phyloP scores from a whole-genome alignment of 2,113 vertebrate genomes.

The Calypte anna region DNA sequence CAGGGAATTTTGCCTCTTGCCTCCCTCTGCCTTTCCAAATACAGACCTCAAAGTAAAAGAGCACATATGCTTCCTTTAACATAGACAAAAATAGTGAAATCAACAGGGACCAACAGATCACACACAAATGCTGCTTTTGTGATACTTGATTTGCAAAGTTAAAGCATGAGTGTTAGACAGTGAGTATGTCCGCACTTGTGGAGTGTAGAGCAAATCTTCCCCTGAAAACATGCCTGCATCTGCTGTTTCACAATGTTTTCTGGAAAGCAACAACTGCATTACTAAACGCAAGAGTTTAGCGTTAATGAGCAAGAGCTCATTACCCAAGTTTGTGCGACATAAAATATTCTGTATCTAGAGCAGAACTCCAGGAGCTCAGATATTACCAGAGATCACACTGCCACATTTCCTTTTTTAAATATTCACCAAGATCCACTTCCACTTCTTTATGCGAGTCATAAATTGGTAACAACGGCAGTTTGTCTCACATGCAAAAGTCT shows the following conservation, averaged over 20 bases:
- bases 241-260: neutral
- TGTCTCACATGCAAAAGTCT: neutral
- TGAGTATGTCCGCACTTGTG: neutral
- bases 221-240: neutral
- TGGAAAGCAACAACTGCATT: neutral
- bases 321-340: neutral
- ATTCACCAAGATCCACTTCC: neutral
- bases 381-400: neutral
- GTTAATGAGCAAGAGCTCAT: neutral
- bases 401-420: neutral
- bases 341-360: neutral
- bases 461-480: neutral
- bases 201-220: neutral
- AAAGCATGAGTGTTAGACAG: neutral
- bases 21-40: neutral
- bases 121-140: neutral
- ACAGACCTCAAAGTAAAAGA: neutral
- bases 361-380: neutral
- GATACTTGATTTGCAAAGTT: neutral
- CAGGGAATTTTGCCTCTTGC: neutral
- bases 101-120: neutral
- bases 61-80: neutral
- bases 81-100: neutral
- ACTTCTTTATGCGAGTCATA: neutral
- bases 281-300: neutral